Percentiles rank a stretch among this genome's conserved stretches.
These are phyloP conservation scores for Ornithoptera priamus DNA, from an alignment of 2,888 invertebrate species.

Conservation along the genomic window DNA sequence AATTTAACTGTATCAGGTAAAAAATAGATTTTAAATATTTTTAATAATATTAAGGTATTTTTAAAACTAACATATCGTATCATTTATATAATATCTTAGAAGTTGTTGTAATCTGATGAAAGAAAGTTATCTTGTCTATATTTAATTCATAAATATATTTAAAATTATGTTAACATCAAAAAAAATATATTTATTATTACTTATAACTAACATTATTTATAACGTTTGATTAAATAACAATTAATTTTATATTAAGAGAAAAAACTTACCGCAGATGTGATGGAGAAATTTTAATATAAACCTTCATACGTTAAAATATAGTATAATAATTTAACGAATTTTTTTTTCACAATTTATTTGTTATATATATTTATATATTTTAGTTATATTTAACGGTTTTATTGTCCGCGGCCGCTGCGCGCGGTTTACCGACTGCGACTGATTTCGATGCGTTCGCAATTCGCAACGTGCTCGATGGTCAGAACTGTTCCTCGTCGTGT, in stretches of 20 bases:
- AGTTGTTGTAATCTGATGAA: not conserved
- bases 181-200: no score
- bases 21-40: no score
- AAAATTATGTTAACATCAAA: no score
- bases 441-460: conserved; percentile 11
- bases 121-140: not conserved
- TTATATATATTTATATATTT: no score
- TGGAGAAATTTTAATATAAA: conserved; percentile 3
- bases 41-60: no score
- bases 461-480: conserved; percentile 5
- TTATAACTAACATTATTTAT: no score
- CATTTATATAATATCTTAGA: not conserved
- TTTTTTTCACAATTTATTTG: conserved; percentile 8
- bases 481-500: conserved; percentile 11
- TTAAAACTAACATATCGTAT: no score
- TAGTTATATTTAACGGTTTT: not conserved
- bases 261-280: conserved; percentile 8
- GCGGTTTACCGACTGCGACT: conserved; percentile 18
- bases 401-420: conserved; percentile 13
- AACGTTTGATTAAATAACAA: no score
- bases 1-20: no score
- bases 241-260: not conserved
- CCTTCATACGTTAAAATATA: conserved; percentile 8
- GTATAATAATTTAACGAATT: not conserved
- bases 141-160: no score